Evolutionary conservation across 2,888 invertebrate species (phyloP).

Genomic region (Nemotelus pantherinus): DNA sequence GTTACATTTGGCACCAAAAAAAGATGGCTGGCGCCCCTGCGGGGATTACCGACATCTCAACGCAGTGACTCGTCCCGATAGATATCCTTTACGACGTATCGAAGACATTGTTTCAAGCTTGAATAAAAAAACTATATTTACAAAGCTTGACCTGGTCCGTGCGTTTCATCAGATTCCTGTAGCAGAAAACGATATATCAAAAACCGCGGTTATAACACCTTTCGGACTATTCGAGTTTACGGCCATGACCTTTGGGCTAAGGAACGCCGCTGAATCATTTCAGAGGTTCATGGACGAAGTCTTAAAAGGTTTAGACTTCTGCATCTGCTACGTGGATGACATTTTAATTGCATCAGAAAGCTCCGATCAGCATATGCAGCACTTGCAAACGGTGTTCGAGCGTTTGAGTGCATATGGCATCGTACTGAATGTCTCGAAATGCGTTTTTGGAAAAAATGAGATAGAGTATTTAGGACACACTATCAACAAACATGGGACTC

Average conservation of each 20-base stretch:
- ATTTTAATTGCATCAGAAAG: slow-evolving; percentile 53
- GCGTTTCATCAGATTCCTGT: slow-evolving; percentile 58
- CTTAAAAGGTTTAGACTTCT: slow-evolving; percentile 52
- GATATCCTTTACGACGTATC: slow-evolving; percentile 7
- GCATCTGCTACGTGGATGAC: slow-evolving; percentile 55
- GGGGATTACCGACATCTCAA: slow-evolving; percentile 58
- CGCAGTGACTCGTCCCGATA: slow-evolving; percentile 33
- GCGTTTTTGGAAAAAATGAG: not conserved
- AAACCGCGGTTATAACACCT: slow-evolving; percentile 53
- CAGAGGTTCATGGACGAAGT: slow-evolving; percentile 57
- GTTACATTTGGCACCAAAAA: slow-evolving; percentile 56
- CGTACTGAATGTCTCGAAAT: not conserved
- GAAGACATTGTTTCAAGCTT: slow-evolving; percentile 49
- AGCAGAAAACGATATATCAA: no score
- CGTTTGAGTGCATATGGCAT: not conserved
- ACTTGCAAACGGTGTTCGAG: not conserved
- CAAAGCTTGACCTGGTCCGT: slow-evolving; percentile 54
- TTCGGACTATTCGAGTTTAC: slow-evolving; percentile 58
- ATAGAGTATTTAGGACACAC: not conserved
- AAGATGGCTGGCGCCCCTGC: slow-evolving; percentile 56
- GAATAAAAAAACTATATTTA: slow-evolving; percentile 54
- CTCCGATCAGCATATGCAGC: not conserved
- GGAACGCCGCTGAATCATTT: slow-evolving; percentile 59
- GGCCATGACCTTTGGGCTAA: slow-evolving; percentile 58
- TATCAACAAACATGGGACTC: not conserved